Evolutionary conservation across 2,113 vertebrate species (phyloP).

Genomic region (Siniperca chuatsi): DNA sequence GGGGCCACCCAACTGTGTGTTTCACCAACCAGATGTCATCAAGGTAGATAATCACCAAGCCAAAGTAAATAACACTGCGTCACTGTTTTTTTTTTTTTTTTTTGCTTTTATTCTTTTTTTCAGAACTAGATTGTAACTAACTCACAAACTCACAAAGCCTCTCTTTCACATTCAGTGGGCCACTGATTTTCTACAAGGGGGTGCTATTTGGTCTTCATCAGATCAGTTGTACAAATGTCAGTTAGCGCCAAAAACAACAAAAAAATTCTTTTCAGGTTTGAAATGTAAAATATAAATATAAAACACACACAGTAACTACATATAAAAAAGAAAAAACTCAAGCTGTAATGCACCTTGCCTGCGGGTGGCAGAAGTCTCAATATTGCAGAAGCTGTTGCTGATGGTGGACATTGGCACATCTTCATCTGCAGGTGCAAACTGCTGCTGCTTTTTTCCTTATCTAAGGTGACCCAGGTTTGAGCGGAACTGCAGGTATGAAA

Average conservation of each 20-base stretch:
- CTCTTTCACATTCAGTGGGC: neutral
- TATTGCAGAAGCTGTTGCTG: slow-evolving; percentile 1
- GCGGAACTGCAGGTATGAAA: slow-evolving; percentile 16
- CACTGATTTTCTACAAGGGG: neutral
- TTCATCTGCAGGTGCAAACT: slow-evolving; percentile 10
- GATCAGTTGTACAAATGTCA: slow-evolving; percentile 5
- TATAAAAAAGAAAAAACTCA: neutral
- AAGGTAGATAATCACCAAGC: slow-evolving; percentile 76
- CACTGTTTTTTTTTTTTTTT: slow-evolving; percentile 5
- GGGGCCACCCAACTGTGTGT: slow-evolving; percentile 73
- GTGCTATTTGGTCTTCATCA: neutral
- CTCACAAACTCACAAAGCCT: neutral
- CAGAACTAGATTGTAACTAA: neutral
- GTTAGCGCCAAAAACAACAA: no score
- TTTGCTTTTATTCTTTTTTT: slow-evolving; percentile 19
- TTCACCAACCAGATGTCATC: slow-evolving; percentile 68
- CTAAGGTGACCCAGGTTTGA: slow-evolving; percentile 7
- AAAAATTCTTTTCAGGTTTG: neutral
- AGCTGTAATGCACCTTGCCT: neutral
- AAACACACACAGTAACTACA: neutral
- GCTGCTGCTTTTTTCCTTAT: slow-evolving; percentile 24
- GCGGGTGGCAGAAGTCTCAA: neutral
- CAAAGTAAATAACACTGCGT: slow-evolving; percentile 70
- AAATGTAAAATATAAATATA: no score
- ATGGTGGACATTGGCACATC: slow-evolving; percentile 3